These are phyloP conservation scores for Microtus montanus DNA, from an alignment of 2,113 vertebrate genomes.

Conservation along the genomic window DNA sequence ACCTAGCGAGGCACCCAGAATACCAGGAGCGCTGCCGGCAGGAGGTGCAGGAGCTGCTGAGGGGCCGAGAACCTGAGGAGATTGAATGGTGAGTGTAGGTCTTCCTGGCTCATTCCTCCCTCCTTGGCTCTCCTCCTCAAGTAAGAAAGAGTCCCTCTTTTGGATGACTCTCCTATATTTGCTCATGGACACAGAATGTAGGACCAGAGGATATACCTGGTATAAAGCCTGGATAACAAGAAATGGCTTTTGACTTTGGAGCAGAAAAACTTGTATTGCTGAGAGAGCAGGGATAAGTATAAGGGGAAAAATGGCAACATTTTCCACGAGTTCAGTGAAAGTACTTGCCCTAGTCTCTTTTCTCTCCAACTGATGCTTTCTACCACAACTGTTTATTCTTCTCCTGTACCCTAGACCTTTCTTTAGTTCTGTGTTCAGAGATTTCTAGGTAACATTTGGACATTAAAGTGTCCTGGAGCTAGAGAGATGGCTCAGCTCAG, in stretches of 20 bases:
- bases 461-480: neutral
- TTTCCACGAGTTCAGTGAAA: neutral
- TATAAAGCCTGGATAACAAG: neutral
- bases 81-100: conserved; percentile 73
- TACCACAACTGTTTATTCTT: neutral
- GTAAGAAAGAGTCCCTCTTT: neutral
- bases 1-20: conserved; percentile 73
- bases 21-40: conserved; percentile 76
- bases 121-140: neutral
- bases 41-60: conserved; percentile 70
- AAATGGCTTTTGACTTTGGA: neutral
- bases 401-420: neutral
- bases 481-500: neutral
- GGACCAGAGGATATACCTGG: neutral
- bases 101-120: neutral
- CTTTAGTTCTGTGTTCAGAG: neutral
- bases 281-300: neutral
- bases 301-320: too few relatives aligned
- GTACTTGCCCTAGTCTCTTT: neutral
- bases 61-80: conserved; percentile 65
- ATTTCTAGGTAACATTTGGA: neutral
- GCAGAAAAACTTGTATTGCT: neutral
- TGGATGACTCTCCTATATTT: neutral
- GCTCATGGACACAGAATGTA: neutral
- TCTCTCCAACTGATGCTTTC: neutral